These are phyloP conservation scores for Dermochelys coriacea DNA, from an alignment of 2,797 vertebrate species.

Conservation along the genomic window DNA sequence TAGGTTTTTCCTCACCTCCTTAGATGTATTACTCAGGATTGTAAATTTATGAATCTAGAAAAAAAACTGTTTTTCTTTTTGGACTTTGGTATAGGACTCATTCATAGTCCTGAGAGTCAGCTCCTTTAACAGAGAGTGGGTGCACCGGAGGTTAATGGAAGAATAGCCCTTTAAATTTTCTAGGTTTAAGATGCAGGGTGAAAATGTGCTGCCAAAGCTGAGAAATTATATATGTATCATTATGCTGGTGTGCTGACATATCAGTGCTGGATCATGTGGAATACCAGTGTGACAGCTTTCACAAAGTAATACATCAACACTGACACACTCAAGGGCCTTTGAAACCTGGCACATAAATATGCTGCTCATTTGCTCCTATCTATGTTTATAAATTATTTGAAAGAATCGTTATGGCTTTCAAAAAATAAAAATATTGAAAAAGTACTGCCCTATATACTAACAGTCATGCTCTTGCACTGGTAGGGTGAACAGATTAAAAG, in stretches of 20 bases:
- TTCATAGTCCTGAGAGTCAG: neutral
- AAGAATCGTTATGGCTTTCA: neutral
- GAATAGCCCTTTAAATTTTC: neutral
- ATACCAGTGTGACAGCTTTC: conserved; percentile 67
- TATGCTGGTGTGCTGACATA: conserved; percentile 49
- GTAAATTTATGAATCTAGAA: neutral
- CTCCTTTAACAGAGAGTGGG: neutral
- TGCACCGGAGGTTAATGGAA: neutral
- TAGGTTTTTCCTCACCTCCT: neutral
- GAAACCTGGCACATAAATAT: conserved; percentile 18
- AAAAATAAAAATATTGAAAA: neutral
- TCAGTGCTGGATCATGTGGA: conserved; percentile 40
- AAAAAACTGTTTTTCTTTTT: neutral
- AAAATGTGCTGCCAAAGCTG: conserved; percentile 50
- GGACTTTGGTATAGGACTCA: neutral
- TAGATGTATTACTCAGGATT: neutral
- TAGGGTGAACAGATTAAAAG: neutral
- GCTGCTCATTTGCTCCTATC: neutral
- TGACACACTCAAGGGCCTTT: neutral
- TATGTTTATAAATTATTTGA: conserved; percentile 30
- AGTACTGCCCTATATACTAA: neutral
- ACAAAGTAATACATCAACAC: conserved; percentile 60
- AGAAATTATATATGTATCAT: conserved; percentile 44
- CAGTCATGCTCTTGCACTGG: neutral
- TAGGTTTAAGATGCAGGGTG: conserved; percentile 44